Evolutionary conservation across 2,113 vertebrate genomes (phyloP), one percentile per base, ranked within the genome.

Genomic region (Orcinus orca): DNA sequence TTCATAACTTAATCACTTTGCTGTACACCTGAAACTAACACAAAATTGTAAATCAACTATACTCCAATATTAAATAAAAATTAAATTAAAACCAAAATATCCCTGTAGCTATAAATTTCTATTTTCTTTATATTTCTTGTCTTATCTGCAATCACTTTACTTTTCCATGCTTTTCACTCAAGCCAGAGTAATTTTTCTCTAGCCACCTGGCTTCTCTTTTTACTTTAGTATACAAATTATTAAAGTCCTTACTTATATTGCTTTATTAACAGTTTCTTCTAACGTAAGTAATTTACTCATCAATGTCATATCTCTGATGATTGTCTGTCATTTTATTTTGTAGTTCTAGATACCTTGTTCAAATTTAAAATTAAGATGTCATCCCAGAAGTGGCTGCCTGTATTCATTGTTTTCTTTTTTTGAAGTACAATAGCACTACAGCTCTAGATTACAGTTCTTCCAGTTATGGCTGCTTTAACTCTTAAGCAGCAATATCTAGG

Each of bases 351-450:
- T 44, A 81, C 12, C 47, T 55, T 62, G 7, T 67, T 76, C 33
- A 85, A 80, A 94, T 76, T 84, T 92, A 84, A 94, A 88, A 86
- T 76, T 76, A 47, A 62, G 8, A 63, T 47, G 70, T 94, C 8
- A 44, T 4, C 25, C 67, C 18, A 63, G 10, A 50, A 2, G 25
- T 29, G 10, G 13, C 11, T 90, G 2, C 0, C 23, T 13, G 26
- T 62, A 25, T 5, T 58, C 2, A 14, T 29, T 55, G 55, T 8
- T 71, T 50, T 18, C 44, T 47, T 68, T 85, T 50, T 25, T 38
- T 83, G 14, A 89, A 71, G 11, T 73, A 13, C 6, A 88, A 50
- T 0, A 50, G 3, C 6, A 47, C 0, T 50, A 12, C 0, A 65
- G 2, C 4, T 71, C 29, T 68, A 92, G 21, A 85, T 31, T 38